Evolutionary conservation across 1,140 invertebrate species (phyloP), one percentile per base, ranked within the genome.

Genomic region (Panagrolaimus sp.): DNA sequence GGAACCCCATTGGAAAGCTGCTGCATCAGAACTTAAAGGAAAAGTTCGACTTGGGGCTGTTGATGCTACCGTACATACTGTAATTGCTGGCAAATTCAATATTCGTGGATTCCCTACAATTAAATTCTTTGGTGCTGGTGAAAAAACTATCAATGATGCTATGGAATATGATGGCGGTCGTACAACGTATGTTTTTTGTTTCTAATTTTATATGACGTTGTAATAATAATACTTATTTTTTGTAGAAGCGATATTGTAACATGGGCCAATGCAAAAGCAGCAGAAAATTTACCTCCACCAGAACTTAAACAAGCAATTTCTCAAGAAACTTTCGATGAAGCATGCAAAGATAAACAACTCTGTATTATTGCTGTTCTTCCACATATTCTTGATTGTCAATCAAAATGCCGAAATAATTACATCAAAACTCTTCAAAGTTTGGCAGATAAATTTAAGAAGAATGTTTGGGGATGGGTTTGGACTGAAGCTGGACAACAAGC

Each of bases 401-500:
- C 93, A 0, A 87, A 91, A 23, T 99, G 96, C 83, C 88, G 96
- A 75, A 96, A 96, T 83, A 85, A 87, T 5, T 98, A 96, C 84
- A 84, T 99, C 11, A 83, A 88, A 9, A 89, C 88, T 5, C 84
- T 98, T 0, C 88, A 86, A 20, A 84, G 87, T 4, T 85, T 95
- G 47, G 92, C 89, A 16, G 92, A 96, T 47, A 93, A 93, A 83
- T 97, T 90, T 84, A 97, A 97, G 86, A 89, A 91, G 84, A 94
- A 96, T 80, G 88, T 89, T 84, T 98, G 95, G 95, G 93, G 93
- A 38, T 98, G 94, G 93, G 84, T 93, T 5, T 98, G 96, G 96
- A 83, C 90, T 2, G 94, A 98, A 84, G 94, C 92, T 57, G 89
- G 89, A 31, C 86, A 89, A 14, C 94, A 98, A 84, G 82, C 86